Evolutionary conservation across 2,113 vertebrate genomes (phyloP).

Genomic region (Shinisaurus crocodilurus): DNA sequence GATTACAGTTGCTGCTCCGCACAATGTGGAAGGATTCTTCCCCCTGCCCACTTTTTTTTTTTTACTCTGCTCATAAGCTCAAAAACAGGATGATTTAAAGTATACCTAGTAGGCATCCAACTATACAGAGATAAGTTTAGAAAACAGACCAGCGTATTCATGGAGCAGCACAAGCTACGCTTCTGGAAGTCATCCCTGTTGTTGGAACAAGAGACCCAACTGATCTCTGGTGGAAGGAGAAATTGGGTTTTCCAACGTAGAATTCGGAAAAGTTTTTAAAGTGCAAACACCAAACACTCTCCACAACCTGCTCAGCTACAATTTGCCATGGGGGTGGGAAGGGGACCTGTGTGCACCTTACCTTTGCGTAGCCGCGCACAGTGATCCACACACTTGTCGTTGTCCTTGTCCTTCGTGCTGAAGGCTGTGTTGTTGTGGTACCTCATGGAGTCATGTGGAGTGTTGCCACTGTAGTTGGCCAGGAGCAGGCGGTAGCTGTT

Average conservation of each 20-base stretch:
- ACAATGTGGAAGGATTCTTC: neutral
- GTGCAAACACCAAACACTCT: neutral
- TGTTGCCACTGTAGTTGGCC: slow-evolving; percentile 89
- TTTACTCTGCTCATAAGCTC: neutral
- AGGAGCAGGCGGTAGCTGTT: slow-evolving; percentile 94
- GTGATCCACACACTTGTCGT: slow-evolving; percentile 96
- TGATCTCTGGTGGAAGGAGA: neutral
- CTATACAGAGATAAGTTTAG: neutral
- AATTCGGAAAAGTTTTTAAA: neutral
- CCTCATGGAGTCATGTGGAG: slow-evolving; percentile 84
- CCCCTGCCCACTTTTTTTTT: too few relatives aligned
- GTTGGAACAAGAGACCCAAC: neutral
- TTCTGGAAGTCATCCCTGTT: neutral
- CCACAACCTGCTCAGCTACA: too few relatives aligned
- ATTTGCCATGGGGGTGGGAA: fast-evolving
- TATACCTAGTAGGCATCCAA: neutral
- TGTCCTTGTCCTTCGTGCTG: slow-evolving; percentile 97
- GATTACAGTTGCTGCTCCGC: neutral
- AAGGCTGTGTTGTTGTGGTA: slow-evolving; percentile 99
- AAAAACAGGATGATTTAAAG: neutral
- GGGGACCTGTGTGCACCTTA: neutral
- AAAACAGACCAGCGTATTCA: neutral
- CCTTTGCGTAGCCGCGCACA: slow-evolving; percentile 93
- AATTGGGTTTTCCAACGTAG: fast-evolving
- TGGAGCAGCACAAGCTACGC: neutral